Evolutionary conservation across 2,888 invertebrate species (phyloP), one percentile per base, ranked within the genome.

Genomic region (Punctoribates punctum): DNA sequence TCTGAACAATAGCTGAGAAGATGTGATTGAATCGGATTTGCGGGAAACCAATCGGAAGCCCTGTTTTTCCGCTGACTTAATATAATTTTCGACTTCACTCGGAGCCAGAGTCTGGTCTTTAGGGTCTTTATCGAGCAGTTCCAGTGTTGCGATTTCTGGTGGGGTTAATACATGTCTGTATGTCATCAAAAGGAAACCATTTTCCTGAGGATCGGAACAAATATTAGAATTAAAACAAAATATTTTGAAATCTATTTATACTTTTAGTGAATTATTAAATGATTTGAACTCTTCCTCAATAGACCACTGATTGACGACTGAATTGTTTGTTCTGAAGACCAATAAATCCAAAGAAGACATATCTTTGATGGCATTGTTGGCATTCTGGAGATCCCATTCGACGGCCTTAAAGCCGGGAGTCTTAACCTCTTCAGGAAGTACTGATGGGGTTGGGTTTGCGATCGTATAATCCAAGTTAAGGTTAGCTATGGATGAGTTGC

Each of bases 131-230:
- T 38, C 42, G 9, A 72, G 27, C 27, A 65, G 20, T 25, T 75
- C 60, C 17, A 51, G 20, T 8, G 75, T 60, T 17, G 57, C 38
- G 11, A 76, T 76, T 73, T 80, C 80, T n/a, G 79, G 76, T 11
- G 78, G 77, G n/a, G 79, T 79, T 4, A 80, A 72, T 3, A 75
- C 74, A 6, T 79, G 80, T 62, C 79, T 77, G 54, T 80, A 79
- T 27, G 80, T 42, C 38, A 82, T 85, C 78, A 93, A 85, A 62
- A 93, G 82, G 83, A 91, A 90, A 73, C 92, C 93, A 73, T 74
- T 74, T 1, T 87, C 84, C 81, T 88, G 89, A 60, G 94, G 82
- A 8, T 11, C 1, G 38, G 27, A 27, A 62, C n/a, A 23, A 46
- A 3, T 38, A 29, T 48, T 34, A n/a, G 17, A 20, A 29, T 13